Evolutionary conservation across 2,797 vertebrate genomes (phyloP).

Genomic region (Pantherophis alleghaniensis): DNA sequence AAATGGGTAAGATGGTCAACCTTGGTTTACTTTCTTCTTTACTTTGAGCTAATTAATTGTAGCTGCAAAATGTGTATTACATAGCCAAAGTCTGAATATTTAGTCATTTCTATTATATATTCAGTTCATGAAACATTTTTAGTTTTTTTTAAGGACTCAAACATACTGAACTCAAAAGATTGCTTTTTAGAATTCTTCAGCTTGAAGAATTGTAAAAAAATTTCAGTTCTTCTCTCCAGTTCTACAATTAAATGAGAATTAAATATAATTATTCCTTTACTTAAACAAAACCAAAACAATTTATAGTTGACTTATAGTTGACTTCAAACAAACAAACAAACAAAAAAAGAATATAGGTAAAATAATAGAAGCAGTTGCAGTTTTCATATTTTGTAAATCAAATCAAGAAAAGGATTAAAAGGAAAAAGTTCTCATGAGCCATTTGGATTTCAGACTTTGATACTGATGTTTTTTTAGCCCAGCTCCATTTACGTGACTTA

Average conservation of each 20-base stretch:
- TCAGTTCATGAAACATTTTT: conserved; percentile 9
- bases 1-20: conserved; percentile 45
- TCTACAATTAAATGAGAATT: neutral
- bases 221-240: neutral
- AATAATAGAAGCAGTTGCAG: neutral
- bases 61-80: conserved; percentile 53
- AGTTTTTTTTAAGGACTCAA: conserved; percentile 10
- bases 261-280: neutral
- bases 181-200: neutral
- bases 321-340: neutral
- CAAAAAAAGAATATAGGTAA: neutral
- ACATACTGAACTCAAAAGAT: conserved; percentile 2
- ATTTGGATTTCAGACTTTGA: neutral
- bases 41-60: conserved; percentile 53
- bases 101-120: conserved; percentile 43
- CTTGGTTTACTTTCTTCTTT: conserved; percentile 28
- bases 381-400: neutral
- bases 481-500: neutral
- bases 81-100: conserved; percentile 36
- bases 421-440: neutral
- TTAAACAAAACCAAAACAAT: neutral
- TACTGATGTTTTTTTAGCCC: neutral
- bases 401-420: neutral
- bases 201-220: neutral
- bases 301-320: neutral